A percentile compares a stretch with the other conserved stretches of the same genome.
These are phyloP conservation scores for Sogatella furcifera DNA, from an alignment of 1,140 invertebrate species.

Conservation along the genomic window DNA sequence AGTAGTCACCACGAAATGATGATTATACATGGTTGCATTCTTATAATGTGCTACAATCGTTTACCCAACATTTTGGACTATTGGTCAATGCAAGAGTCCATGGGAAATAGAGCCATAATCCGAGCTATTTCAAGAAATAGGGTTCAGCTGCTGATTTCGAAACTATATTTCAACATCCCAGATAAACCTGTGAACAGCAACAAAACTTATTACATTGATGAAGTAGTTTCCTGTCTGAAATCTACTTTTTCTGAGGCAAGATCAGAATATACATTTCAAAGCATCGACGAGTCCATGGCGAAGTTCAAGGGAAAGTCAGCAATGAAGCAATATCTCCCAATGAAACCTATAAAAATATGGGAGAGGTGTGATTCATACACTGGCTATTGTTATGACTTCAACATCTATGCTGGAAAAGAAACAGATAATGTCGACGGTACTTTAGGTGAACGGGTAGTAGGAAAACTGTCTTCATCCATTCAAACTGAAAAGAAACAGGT, in stretches of 20 bases:
- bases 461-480: neutral
- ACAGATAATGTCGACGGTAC: neutral
- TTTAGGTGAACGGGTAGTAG: neutral
- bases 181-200: constrained; percentile 15
- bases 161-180: constrained; percentile 23
- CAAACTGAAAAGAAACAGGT: neutral
- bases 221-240: constrained; percentile 17
- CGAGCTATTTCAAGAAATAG: constrained; percentile 21
- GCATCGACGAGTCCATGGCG: neutral
- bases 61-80: constrained; percentile 1
- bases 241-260: constrained; percentile 16
- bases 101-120: constrained; percentile 23
- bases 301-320: neutral
- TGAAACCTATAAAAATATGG: neutral
- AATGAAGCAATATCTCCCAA: neutral
- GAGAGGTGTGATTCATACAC: neutral
- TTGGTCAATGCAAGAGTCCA: constrained; percentile 18
- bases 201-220: constrained; percentile 21
- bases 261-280: neutral
- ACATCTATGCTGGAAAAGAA: neutral
- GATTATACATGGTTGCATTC: neutral
- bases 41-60: constrained; percentile 10
- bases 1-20: too few relatives aligned
- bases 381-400: neutral
- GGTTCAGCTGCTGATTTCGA: constrained; percentile 11